Evolutionary conservation across 2,797 vertebrate genomes (phyloP).

Genomic region (Hypotaenidia philippensis): DNA sequence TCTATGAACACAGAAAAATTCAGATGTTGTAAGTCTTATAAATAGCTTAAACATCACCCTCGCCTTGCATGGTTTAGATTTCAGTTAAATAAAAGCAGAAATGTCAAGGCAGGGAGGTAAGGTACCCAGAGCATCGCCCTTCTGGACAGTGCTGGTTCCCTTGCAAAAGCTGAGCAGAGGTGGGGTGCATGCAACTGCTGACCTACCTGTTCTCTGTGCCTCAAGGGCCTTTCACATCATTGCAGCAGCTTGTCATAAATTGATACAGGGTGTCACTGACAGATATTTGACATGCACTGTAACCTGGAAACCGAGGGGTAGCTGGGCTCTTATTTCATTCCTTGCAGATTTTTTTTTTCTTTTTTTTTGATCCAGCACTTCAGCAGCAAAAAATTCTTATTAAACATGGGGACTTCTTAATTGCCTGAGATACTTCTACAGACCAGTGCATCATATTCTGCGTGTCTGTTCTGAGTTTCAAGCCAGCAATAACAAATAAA

Average conservation of each 20-base stretch:
- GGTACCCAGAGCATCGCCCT: not conserved
- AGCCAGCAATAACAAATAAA: conserved; percentile 65
- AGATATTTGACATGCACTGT: conserved; percentile 75
- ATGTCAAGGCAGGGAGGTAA: not conserved
- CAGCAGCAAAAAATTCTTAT: conserved; percentile 70
- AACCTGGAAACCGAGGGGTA: conserved; percentile 74
- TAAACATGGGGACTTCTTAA: conserved; percentile 61
- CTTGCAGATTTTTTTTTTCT: conserved; percentile 67
- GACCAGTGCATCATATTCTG: conserved; percentile 53
- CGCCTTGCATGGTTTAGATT: conserved; percentile 28
- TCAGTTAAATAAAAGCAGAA: conserved; percentile 29
- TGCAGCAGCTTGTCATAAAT: conserved; percentile 74
- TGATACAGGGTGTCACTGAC: conserved; percentile 76
- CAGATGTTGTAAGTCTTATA: conserved; percentile 32
- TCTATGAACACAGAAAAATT: conserved; percentile 57
- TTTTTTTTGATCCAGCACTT: conserved; percentile 75
- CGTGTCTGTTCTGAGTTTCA: conserved; percentile 63
- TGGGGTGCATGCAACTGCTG: conserved; percentile 64
- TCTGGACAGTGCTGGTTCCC: conserved; percentile 4
- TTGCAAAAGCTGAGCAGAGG: conserved; percentile 22
- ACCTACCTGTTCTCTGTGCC: conserved; percentile 83
- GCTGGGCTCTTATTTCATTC: conserved; percentile 76
- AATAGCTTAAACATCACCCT: conserved; percentile 37
- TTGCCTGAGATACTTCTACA: conserved; percentile 72
- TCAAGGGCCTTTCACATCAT: conserved; percentile 78